Conservation (phyloP, 2,797 vertebrate genomes). For the Tragelaphus eurycerus region DNA sequence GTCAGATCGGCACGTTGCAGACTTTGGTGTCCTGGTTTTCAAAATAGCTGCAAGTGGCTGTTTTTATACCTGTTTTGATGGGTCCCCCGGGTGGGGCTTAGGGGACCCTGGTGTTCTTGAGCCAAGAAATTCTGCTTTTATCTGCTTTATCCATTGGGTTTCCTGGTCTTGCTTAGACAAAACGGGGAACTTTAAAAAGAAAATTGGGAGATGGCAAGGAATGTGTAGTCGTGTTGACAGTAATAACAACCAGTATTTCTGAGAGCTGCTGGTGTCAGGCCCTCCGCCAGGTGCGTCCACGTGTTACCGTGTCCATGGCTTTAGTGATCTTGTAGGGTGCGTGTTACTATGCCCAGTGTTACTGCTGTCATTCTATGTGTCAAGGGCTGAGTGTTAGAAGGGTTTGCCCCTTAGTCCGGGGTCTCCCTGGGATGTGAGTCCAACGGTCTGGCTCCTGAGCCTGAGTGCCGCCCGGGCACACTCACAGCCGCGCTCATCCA, state of each 20-base stretch:
- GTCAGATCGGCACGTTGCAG: background rate
- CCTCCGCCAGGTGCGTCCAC: rapidly evolving
- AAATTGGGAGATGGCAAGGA: background rate
- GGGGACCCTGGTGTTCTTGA: background rate
- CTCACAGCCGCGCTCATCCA: rapidly evolving
- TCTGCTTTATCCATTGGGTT: background rate
- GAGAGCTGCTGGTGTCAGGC: background rate
- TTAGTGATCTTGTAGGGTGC: no score
- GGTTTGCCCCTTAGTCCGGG: no score
- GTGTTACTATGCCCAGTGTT: background rate
- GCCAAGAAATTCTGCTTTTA: background rate
- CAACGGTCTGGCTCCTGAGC: background rate
- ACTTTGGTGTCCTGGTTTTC: background rate
- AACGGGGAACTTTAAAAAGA: background rate
- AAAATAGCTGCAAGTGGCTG: rapidly evolving
- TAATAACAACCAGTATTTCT: background rate
- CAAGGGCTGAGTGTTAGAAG: background rate
- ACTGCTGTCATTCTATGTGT: background rate
- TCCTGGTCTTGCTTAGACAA: background rate
- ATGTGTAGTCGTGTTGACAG: no score
- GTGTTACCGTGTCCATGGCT: no score
- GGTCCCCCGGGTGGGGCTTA: rapidly evolving
- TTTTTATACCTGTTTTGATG: background rate
- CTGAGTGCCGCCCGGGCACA: rapidly evolving
- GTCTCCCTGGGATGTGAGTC: background rate